Percentiles rank a stretch among this genome's conserved stretches.
phyloP scores from a whole-genome alignment of 2,113 vertebrate genomes.

The Sylvia atricapilla region DNA sequence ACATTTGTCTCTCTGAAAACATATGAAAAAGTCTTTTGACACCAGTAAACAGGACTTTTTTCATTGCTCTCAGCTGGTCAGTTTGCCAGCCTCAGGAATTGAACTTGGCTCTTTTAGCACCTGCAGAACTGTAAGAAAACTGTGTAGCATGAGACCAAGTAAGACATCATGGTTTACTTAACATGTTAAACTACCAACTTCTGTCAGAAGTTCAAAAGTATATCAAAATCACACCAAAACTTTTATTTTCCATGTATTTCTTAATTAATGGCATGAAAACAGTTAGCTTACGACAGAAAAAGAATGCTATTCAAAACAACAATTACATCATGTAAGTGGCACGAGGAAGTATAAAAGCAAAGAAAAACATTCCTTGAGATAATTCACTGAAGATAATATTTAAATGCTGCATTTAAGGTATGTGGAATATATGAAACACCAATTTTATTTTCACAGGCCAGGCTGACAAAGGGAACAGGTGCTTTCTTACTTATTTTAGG shows the following conservation, averaged over 20 bases:
- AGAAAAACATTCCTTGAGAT: slow-evolving; percentile 50
- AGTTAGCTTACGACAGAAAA: slow-evolving; percentile 17
- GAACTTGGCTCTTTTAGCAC: slow-evolving; percentile 21
- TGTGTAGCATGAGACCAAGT: not conserved
- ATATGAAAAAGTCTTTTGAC: not conserved
- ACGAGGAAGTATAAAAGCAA: slow-evolving; percentile 44
- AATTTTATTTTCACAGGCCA: slow-evolving; percentile 6
- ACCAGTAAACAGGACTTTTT: not conserved
- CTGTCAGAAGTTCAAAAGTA: not conserved
- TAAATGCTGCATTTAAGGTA: slow-evolving; percentile 17
- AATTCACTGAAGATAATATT: slow-evolving; percentile 48
- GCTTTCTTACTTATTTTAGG: slow-evolving; percentile 23
- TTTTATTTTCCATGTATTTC: slow-evolving; percentile 9
- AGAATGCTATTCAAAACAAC: slow-evolving; percentile 40
- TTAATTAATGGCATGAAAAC: slow-evolving; percentile 29
- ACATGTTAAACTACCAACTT: not conserved
- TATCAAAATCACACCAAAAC: not conserved
- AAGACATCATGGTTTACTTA: not conserved
- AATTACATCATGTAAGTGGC: slow-evolving; percentile 22
- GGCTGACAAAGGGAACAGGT: slow-evolving; percentile 39
- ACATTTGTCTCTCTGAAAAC: not conserved
- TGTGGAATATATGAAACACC: slow-evolving; percentile 21
- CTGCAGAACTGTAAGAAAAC: slow-evolving; percentile 11
- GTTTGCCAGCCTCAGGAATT: not conserved
- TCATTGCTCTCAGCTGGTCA: not conserved